Percentiles rank a stretch among this genome's conserved stretches.
Conservation (phyloP, 2,113 vertebrate genomes). For the Anolis carolinensis region DNA sequence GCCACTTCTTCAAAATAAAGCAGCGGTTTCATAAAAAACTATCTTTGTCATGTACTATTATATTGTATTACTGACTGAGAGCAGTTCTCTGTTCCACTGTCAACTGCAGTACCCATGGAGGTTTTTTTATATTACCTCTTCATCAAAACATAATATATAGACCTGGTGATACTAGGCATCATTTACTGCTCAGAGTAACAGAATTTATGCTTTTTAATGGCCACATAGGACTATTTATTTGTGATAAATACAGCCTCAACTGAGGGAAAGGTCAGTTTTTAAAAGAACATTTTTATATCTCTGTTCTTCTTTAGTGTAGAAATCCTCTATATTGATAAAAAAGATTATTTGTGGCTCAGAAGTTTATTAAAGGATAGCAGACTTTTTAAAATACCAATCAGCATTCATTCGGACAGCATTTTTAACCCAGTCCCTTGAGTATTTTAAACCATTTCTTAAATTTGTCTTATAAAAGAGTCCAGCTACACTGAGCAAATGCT, state of each 20-base stretch:
- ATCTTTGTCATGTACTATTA: conserved; percentile 19
- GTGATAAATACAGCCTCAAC: conserved; percentile 16
- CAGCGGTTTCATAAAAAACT: not conserved
- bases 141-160: conserved; percentile 27
- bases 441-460: not conserved
- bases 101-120: conserved; percentile 17
- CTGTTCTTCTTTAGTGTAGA: not conserved
- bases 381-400: not conserved
- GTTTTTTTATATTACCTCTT: not conserved
- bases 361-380: not conserved
- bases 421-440: not conserved
- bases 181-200: conserved; percentile 26
- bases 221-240: not conserved
- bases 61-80: conserved; percentile 28
- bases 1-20: not conserved
- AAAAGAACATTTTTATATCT: not conserved
- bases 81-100: not conserved
- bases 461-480: not conserved
- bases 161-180: conserved; percentile 3
- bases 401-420: not conserved
- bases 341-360: not conserved
- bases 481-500: too few species aligned
- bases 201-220: conserved; percentile 5
- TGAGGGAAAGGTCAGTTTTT: not conserved
- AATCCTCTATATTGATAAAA: not conserved